Base-by-base conservation (phyloP, 2,797 vertebrate species). In the Sardinella longiceps region DNA sequence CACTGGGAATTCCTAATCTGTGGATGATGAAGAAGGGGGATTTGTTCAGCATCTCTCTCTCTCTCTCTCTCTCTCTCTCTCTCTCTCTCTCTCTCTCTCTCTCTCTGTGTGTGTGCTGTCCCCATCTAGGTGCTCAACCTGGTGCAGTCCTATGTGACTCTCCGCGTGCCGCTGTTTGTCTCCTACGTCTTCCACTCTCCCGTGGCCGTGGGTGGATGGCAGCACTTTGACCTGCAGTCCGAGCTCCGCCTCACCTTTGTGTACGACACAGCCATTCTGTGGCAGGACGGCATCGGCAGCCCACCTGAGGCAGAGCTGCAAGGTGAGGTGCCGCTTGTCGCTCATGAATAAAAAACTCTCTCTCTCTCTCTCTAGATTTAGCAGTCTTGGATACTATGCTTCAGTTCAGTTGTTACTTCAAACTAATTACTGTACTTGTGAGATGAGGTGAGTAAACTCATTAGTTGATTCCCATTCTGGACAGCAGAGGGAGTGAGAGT, bases 171-270 rank as follows among this genome's bases (percentile, higher is more conserved):
- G 70, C 95, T 97, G 30, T 95, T 91, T 14, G 95, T 96, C 84
- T 97, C 96, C 84, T 97, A 96, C 9, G 94, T 96, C 85, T 97
- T 96, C 92, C 96, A 95, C 91, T 96, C 95, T 3, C 95, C 95
- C 0, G 95, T 95, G 86, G 95, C 94, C 0, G 90, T 91, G 43
- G 96, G 96, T 15, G 95, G 94, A 86, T 96, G 95, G 96, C 96
- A 96, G 90, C 96, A 96, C 92, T 97, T 97, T 85, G 96, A 97
- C 91, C 91, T 97, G 89, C 95, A 94, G 89, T 96, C 95, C 0
- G 96, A 97, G 88, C 90, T 97, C 81, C 94, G 94, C 77, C 94
- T 96, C 88, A 97, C 96, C 80, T 97, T 97, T 84, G 95, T 97
- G 60, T 97, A 96, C 0, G 94, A 97, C 77, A 97, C 95, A 0